Conservation (phyloP, 64 coral and sea anemone species). For the Montipora cactus region DNA sequence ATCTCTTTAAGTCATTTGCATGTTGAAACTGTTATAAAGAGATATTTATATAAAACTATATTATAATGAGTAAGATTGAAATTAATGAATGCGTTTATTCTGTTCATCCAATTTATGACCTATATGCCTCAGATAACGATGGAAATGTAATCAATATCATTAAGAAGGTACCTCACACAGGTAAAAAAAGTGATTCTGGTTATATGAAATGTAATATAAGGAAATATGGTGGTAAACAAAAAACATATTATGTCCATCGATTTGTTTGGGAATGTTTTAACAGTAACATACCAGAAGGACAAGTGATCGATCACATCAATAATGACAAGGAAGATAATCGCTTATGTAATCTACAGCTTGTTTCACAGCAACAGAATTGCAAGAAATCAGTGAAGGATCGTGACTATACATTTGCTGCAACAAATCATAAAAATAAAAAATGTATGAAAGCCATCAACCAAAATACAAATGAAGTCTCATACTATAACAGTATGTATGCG, state of each 20-base stretch:
- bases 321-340: constrained; percentile 1
- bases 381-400: constrained; percentile 6
- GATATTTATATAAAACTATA: too few relatives aligned
- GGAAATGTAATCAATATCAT: neutral
- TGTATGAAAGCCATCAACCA: constrained; percentile 42
- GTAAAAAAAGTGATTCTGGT: neutral
- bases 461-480: constrained; percentile 35
- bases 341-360: too few relatives aligned
- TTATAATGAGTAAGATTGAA: too few relatives aligned
- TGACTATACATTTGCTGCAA: constrained; percentile 19
- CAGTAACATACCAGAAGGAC: neutral
- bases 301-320: constrained; percentile 32
- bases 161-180: neutral
- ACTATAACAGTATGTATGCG: constrained; percentile 44
- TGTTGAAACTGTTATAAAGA: too few relatives aligned
- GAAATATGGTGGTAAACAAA: neutral
- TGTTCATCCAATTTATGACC: neutral
- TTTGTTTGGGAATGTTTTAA: constrained; percentile 40
- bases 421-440: constrained; percentile 52
- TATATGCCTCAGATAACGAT: neutral
- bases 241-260: neutral
- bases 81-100: too few relatives aligned
- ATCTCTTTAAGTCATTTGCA: too few relatives aligned
- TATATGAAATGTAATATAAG: neutral
- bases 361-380: too few relatives aligned